phyloP scores from a whole-genome alignment of 2,797 vertebrate genomes.

The Hyperoplus lanceolatus region DNA sequence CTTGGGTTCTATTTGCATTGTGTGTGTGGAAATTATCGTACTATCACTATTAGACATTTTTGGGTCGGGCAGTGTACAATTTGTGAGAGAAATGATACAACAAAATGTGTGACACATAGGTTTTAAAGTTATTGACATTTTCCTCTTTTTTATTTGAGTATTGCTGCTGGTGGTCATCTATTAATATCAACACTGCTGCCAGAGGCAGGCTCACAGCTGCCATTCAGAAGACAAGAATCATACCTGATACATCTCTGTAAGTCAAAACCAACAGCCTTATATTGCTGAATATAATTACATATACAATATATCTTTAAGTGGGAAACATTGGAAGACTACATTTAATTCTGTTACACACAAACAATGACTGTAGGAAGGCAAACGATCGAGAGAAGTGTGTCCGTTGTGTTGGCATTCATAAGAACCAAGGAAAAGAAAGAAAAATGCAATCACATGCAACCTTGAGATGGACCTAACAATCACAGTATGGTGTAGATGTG shows the following conservation, averaged over 20 bases:
- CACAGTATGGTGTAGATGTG: constrained; percentile 16
- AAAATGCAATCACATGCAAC: constrained; percentile 84
- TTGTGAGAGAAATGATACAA: background rate
- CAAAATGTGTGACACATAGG: constrained; percentile 19
- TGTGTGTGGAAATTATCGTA: no score
- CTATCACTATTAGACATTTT: no score
- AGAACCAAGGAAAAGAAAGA: constrained; percentile 85
- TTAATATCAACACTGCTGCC: constrained; percentile 65
- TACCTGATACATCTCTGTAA: constrained; percentile 55
- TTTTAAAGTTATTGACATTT: constrained; percentile 48
- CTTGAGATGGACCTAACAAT: constrained; percentile 31
- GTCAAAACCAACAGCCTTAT: constrained; percentile 52
- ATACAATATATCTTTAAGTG: constrained; percentile 41
- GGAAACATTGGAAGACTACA: constrained; percentile 56
- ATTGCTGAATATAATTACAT: constrained; percentile 58
- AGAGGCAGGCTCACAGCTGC: constrained; percentile 64
- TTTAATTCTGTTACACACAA: constrained; percentile 30
- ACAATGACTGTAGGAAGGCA: constrained; percentile 12
- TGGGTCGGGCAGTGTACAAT: no score
- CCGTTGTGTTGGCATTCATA: constrained; percentile 78
- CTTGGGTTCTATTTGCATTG: no score
- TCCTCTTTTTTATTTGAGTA: constrained; percentile 61
- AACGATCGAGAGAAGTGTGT: constrained; percentile 54
- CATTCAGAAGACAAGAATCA: constrained; percentile 57
- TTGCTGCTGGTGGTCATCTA: constrained; percentile 72